Evolutionary conservation across 2,888 invertebrate genomes (phyloP).

Genomic region (Zygaena filipendulae): DNA sequence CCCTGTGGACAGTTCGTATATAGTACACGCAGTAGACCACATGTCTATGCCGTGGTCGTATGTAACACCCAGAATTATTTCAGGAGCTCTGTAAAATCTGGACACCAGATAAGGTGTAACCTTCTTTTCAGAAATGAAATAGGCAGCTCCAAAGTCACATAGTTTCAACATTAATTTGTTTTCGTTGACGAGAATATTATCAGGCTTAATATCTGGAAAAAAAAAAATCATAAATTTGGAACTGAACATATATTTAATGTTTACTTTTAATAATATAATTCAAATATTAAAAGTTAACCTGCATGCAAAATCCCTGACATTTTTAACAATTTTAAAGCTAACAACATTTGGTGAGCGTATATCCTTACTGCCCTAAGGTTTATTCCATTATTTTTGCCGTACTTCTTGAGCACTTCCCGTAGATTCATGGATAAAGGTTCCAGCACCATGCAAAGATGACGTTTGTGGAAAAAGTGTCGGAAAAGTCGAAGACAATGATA

Average conservation of each 20-base stretch:
- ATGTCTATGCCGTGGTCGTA: constrained; percentile 99
- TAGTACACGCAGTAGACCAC: constrained; percentile 99
- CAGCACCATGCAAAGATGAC: constrained; percentile 99
- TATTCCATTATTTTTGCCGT: constrained; percentile 97
- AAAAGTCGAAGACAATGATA: constrained; percentile 96
- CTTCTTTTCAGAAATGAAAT: constrained; percentile 93
- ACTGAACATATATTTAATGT: too few relatives aligned
- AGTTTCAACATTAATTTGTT: constrained; percentile 95
- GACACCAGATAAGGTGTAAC: constrained; percentile 98
- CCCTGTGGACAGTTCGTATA: constrained; percentile 98
- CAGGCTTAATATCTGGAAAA: constrained; percentile 93
- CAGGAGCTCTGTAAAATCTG: constrained; percentile 97
- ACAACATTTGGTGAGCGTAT: constrained; percentile 94
- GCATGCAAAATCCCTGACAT: constrained; percentile 97
- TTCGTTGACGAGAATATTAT: constrained; percentile 98
- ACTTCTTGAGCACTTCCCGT: constrained; percentile 94
- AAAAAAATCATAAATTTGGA: too few relatives aligned
- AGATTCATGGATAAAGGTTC: constrained; percentile 96
- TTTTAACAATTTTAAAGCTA: constrained; percentile 94
- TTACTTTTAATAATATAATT: too few relatives aligned
- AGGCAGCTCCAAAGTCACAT: constrained; percentile 99
- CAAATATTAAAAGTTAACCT: too few relatives aligned
- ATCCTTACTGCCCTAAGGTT: constrained; percentile 98
- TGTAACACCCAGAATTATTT: constrained; percentile 96
- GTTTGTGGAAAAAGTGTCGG: constrained; percentile 97